Conservation (phyloP, 2,888 invertebrate species). For the Bhutanitis thaidina region DNA sequence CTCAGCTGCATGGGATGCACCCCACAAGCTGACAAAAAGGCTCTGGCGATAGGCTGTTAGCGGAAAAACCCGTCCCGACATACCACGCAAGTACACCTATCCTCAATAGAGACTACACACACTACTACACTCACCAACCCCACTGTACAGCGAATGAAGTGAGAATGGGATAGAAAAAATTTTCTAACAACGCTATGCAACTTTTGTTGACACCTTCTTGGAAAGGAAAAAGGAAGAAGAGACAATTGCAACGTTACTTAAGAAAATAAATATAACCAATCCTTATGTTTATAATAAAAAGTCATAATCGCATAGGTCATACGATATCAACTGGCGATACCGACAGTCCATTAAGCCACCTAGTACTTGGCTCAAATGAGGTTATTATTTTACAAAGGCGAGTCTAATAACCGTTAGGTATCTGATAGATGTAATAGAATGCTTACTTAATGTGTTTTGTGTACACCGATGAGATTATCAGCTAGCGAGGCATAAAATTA, state of each 20-base stretch:
- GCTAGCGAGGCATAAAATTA: constrained; percentile 9
- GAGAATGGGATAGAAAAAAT: no score
- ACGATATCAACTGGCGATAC: neutral
- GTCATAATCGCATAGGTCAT: constrained; percentile 1
- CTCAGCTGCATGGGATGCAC: no score
- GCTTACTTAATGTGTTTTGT: constrained; percentile 20
- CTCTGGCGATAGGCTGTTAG: no score
- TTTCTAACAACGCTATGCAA: no score
- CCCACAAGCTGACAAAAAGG: no score
- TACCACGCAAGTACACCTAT: no score
- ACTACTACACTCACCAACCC: no score
- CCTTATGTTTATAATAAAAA: neutral
- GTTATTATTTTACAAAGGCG: constrained; percentile 17
- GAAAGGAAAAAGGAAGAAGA: neutral
- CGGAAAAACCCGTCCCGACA: no score
- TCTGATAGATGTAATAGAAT: constrained; percentile 20
- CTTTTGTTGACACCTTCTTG: no score
- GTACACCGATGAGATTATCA: constrained; percentile 14
- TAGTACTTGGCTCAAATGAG: constrained; percentile 7
- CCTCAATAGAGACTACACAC: no score
- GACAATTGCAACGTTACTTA: constrained; percentile 12
- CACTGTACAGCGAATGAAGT: no score
- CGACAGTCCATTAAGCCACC: constrained; percentile 10
- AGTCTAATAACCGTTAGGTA: constrained; percentile 16
- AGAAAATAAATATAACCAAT: constrained; percentile 1